Base-by-base conservation (phyloP, 2,113 vertebrate genomes). In the Chaetodon auriga region DNA sequence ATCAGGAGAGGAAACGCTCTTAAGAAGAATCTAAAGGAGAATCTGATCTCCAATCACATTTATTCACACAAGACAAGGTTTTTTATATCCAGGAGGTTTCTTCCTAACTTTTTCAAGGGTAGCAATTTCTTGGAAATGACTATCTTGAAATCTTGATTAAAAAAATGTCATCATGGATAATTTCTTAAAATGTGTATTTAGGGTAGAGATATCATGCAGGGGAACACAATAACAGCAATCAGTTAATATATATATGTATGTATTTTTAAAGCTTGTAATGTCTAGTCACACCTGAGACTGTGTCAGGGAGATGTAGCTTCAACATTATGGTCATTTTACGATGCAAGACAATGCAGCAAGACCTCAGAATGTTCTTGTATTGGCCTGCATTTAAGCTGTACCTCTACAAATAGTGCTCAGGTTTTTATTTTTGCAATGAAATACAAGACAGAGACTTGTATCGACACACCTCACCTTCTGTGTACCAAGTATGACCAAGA, bases 11-110 rank as follows among this genome's bases (percentile, higher is more conserved):
- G 60, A 74, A 84, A 87, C 78, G 79, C 78, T 76, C 80, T 90
- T 78, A 84, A 88, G 81, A 89, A 83, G 81, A 87, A 89, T 87
- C 81, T 85, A 83, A 86, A 72, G 74, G 78, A 77, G 80, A 75
- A 88, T 84, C 69, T 87, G 88, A 92, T 90, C 86, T 90, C 78
- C 83, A 84, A 90, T 91, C 79, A 89, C 72, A 88, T 77, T 78
- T 80, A 81, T 83, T 87, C 81, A 75, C 72, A 80, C 12, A 78
- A 89, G 82, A 90, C 84, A 89, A 86, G 89, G 91, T 85, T 87
- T 83, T 90, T 61, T 46, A 74, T 89, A 78, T 89, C 90, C 89
- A 86, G 85, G 30, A 91, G 90, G 81, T 87, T 87, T 90, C 45
- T 73, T 63, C 61, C 57, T 9, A 81, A 90, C 73, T 89, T 87